Evolutionary conservation across 2,888 invertebrate genomes (phyloP).

Genomic region (Lagria hirta): DNA sequence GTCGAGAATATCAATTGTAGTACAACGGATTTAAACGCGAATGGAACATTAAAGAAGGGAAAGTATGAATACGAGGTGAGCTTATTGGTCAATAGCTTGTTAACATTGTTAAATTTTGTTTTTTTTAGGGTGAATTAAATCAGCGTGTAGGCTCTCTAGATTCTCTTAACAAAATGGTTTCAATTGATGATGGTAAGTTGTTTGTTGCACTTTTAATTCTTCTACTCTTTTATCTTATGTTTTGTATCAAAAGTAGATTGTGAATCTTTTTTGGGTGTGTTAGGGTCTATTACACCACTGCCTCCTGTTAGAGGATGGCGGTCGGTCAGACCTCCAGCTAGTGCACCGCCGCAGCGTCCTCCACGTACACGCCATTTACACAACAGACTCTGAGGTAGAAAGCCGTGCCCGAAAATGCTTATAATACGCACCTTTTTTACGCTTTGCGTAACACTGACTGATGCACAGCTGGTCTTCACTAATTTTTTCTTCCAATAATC

Average conservation of each 20-base stretch:
- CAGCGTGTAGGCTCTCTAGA: constrained; percentile 50
- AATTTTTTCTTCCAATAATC: too few species aligned
- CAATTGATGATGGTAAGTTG: constrained; percentile 48
- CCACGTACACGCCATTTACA: constrained; percentile 59
- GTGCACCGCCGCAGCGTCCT: constrained; percentile 60
- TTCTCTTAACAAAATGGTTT: constrained; percentile 47
- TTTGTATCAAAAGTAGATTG: constrained; percentile 18
- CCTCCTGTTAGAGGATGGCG: constrained; percentile 56
- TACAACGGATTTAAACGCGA: constrained; percentile 41
- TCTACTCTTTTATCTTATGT: constrained; percentile 5
- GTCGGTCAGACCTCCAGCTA: constrained; percentile 59
- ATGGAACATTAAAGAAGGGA: constrained; percentile 47
- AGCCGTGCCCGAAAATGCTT: constrained; percentile 19
- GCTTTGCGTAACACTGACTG: constrained; percentile 23
- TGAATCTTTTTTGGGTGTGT: constrained; percentile 26
- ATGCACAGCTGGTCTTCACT: constrained; percentile 14
- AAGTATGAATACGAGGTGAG: constrained; percentile 52
- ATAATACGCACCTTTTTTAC: constrained; percentile 19
- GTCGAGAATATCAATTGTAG: constrained; percentile 49
- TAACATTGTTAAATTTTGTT: constrained; percentile 1
- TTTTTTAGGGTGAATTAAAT: constrained; percentile 41
- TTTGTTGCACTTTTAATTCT: not conserved
- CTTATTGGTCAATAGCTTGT: too few species aligned
- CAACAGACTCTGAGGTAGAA: constrained; percentile 46
- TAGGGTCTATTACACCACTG: constrained; percentile 47